Evolutionary conservation across 1,140 invertebrate species (phyloP), one percentile per base, ranked within the genome.

Genomic region (Drosophila sp.): DNA sequence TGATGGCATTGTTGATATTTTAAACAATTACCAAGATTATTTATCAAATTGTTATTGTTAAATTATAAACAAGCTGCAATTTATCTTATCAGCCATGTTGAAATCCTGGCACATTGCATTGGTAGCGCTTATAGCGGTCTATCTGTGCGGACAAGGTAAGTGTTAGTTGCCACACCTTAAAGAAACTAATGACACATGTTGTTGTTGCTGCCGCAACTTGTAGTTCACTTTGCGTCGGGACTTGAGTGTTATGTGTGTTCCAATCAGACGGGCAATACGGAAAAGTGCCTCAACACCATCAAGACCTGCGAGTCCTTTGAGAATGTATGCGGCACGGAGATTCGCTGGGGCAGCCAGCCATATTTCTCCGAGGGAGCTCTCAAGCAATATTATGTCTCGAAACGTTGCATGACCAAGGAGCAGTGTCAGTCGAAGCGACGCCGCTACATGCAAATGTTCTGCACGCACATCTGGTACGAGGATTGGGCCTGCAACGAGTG

Each of bases 401-500:
- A 99, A 93, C 93, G 94, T 29, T 99, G 98, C 94, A 95, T 97
- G 11, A 96, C 95, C 8, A 95, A 95, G 90, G 94, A 94, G 5
- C 93, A 95, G 61, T 99, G 98, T 92, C 94, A 96, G 58, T 92
- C 93, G 64, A 94, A 94, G 61, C 93, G 96, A 75, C 93, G 93
- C 54, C 92, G 93, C 16, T 95, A 95, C 72, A 97, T 97, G 94
- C 80, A 84, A 43, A 92, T 93, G 9, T 93, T 94, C 70, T 99
- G 98, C 91, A 97, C 97, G 14, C 95, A 98, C 89, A 97, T 99
- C 87, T 99, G 97, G 97, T 99, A 99, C 87, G 95, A 98, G 89
- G 98, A 99, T 93, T 99, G 98, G 98, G 95, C 96, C 70, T 99
- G 98, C 93, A 96, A 96, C 0, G 98, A 99, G 92, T 99, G 98